Evolutionary conservation across 2,113 vertebrate species (phyloP).

Genomic region (Chunga burmeisteri): DNA sequence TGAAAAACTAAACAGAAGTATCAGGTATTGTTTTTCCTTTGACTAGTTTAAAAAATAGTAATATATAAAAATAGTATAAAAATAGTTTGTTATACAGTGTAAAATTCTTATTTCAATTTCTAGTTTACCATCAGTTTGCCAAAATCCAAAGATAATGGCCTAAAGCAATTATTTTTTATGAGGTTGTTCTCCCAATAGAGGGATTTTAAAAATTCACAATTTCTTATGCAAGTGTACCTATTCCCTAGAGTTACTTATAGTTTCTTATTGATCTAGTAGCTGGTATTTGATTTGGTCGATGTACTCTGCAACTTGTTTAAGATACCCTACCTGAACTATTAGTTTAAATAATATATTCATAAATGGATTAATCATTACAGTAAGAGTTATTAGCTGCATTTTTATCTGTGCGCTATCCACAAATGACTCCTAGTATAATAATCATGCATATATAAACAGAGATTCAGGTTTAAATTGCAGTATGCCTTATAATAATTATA

Average conservation of each 20-base stretch:
- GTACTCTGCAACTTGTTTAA: conserved; percentile 89
- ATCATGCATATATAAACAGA: conserved; percentile 72
- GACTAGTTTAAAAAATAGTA: background rate
- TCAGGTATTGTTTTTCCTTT: background rate
- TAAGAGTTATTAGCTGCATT: conserved; percentile 93
- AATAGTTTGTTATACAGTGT: background rate
- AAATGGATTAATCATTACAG: conserved; percentile 98
- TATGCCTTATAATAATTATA: conserved; percentile 19
- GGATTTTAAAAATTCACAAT: conserved; percentile 56
- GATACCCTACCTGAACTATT: conserved; percentile 93
- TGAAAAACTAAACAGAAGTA: background rate
- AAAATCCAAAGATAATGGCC: conserved; percentile 5
- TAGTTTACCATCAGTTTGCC: background rate
- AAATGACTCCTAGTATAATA: conserved; percentile 72
- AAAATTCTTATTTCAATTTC: background rate
- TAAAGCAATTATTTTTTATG: conserved; percentile 50
- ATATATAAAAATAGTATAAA: background rate
- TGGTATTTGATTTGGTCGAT: conserved; percentile 92
- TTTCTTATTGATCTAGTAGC: conserved; percentile 89
- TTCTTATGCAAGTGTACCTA: conserved; percentile 72
- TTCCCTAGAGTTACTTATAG: conserved; percentile 86
- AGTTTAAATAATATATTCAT: conserved; percentile 97
- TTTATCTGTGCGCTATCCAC: conserved; percentile 79
- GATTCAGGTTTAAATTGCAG: conserved; percentile 64
- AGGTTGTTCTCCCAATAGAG: conserved; percentile 24